These are phyloP conservation scores for Calosoma granatense DNA, from an alignment of 1,140 invertebrate genomes.

Conservation along the genomic window DNA sequence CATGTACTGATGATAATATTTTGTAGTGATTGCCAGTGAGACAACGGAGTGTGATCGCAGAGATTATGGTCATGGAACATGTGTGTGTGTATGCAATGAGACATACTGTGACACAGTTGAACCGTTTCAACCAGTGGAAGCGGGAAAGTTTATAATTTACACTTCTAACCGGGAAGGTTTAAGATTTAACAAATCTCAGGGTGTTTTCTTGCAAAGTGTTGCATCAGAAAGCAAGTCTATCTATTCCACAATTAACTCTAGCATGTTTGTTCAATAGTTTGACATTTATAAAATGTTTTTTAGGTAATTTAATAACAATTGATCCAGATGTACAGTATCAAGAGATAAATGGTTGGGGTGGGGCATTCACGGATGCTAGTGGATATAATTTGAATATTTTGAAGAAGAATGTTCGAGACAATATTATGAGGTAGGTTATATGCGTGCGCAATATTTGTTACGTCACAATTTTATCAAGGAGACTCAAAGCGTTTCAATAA, in stretches of 20 bases:
- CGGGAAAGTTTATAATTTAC: conserved; percentile 45
- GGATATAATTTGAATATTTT: conserved; percentile 60
- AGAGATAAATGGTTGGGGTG: conserved; percentile 65
- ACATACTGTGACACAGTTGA: conserved; percentile 70
- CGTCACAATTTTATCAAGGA: too few relatives aligned
- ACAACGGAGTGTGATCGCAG: background rate
- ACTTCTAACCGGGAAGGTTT: conserved; percentile 44
- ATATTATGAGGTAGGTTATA: conserved; percentile 46
- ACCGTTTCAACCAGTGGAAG: conserved; percentile 27
- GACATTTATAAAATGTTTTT: background rate
- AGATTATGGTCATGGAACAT: conserved; percentile 27
- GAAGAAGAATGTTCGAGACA: conserved; percentile 39
- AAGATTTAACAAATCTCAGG: conserved; percentile 33
- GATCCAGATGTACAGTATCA: conserved; percentile 34
- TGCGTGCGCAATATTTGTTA: too few relatives aligned
- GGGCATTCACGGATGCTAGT: conserved; percentile 76
- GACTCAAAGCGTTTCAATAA: too few relatives aligned
- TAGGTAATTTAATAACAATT: background rate
- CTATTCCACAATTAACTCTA: background rate
- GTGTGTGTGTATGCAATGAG: conserved; percentile 79
- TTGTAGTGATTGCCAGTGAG: too few relatives aligned
- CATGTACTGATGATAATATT: too few relatives aligned
- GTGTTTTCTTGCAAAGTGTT: conserved; percentile 25
- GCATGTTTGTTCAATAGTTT: background rate
- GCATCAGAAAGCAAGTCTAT: background rate